phyloP scores from a whole-genome alignment of 1,140 invertebrate genomes.

The Philopotamus ludificatus region DNA sequence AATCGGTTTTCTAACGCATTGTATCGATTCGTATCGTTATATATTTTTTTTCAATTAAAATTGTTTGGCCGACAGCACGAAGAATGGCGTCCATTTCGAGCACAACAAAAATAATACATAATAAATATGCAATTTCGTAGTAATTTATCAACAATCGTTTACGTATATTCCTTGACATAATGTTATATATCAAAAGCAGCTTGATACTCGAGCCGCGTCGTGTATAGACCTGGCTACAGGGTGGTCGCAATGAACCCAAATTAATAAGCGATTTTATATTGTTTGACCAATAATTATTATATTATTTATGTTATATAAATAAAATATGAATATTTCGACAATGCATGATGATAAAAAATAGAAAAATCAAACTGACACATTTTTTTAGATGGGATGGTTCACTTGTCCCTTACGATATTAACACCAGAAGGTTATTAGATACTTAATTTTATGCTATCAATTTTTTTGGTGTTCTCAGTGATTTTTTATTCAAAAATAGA shows the following conservation, averaged over 20 bases:
- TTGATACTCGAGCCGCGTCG: slow-evolving; percentile 27
- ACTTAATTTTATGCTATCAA: no score
- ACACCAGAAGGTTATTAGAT: no score
- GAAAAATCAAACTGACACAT: no score
- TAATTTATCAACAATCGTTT: slow-evolving; percentile 40
- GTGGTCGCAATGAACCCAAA: slow-evolving; percentile 14
- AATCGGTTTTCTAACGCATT: no score
- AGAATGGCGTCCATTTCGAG: not conserved
- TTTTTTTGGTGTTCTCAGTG: no score
- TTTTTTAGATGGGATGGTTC: no score
- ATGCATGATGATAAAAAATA: no score
- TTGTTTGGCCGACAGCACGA: not conserved
- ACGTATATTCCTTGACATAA: slow-evolving; percentile 34
- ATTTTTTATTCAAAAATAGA: no score
- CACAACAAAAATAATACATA: slow-evolving; percentile 5
- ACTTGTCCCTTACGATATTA: no score
- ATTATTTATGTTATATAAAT: not conserved
- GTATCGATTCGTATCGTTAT: no score
- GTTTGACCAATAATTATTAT: no score
- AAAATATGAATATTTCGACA: not conserved
- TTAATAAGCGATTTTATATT: no score
- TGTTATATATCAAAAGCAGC: slow-evolving; percentile 41
- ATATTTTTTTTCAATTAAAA: not conserved
- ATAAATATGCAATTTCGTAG: slow-evolving; percentile 37
- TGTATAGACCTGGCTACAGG: slow-evolving; percentile 9